Conservation (phyloP, 2,888 invertebrate genomes). For the Baronia brevicornis region DNA sequence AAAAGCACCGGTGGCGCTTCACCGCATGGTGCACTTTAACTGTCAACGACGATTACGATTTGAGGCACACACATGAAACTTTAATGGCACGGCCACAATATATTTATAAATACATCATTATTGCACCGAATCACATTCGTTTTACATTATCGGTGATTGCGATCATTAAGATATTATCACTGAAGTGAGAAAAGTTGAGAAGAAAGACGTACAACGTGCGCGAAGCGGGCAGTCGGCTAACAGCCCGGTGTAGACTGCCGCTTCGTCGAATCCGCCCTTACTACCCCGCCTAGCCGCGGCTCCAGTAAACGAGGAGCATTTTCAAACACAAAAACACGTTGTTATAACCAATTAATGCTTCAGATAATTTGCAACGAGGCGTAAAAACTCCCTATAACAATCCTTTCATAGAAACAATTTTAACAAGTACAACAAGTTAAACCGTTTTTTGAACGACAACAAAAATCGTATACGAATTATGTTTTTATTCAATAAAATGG, state of each 20-base stretch:
- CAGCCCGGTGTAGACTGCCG: conserved; percentile 68
- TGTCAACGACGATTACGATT: conserved; percentile 22
- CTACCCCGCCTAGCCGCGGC: conserved; percentile 59
- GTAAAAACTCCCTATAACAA: neutral
- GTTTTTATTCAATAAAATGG: too few relatives aligned
- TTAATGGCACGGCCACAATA: conserved; percentile 19
- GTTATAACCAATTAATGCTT: conserved; percentile 41
- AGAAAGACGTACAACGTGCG: conserved; percentile 24
- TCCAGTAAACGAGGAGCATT: conserved; percentile 47
- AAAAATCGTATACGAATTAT: too few relatives aligned
- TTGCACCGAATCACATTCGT: conserved; percentile 15
- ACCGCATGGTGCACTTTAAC: conserved; percentile 65
- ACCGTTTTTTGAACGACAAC: too few relatives aligned
- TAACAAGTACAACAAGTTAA: too few relatives aligned
- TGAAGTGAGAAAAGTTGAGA: conserved; percentile 21
- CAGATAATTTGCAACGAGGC: too few relatives aligned
- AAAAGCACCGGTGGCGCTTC: conserved; percentile 49
- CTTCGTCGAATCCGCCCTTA: conserved; percentile 42
- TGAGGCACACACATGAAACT: conserved; percentile 19
- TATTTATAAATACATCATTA: conserved; percentile 15
- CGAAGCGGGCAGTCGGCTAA: conserved; percentile 48
- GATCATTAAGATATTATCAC: conserved; percentile 32
- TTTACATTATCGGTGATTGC: conserved; percentile 13
- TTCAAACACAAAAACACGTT: conserved; percentile 38
- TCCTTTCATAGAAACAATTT: too few relatives aligned